Base-by-base conservation (phyloP, 2,797 vertebrate genomes). In the Manis crassicaudata region DNA sequence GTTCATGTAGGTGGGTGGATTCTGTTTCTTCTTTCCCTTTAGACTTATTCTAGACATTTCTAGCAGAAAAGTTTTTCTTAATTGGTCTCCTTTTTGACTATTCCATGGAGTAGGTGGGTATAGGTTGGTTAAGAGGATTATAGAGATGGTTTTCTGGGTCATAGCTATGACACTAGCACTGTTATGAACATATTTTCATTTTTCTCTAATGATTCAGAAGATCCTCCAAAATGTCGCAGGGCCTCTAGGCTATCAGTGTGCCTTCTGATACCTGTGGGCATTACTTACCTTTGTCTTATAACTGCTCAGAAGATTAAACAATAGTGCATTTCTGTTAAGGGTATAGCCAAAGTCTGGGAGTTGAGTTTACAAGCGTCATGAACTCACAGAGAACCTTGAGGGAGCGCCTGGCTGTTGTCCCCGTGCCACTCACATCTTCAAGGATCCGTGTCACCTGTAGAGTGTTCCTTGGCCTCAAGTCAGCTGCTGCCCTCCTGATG, bases 191-290 rank as follows among this genome's bases (percentile, higher is more conserved):
- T 70, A 10, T 40, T 85, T 56, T 70, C 76, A 46, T 83, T 68
- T 85, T 54, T 87, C 89, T 81, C 23, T 72, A 77, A 88, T 32
- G 35, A 13, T 43, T 52, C 46, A 82, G 81, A 85, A 60, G 35
- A 6, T 23, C 25, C 54, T 70, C 82, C 21, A 32, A 27, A 91
- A 52, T 54, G 37, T 37, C 5, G 9, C n/a, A 54, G 7, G 16
- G 37, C 58, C 84, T 73, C 27, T 11, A 2, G 60, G 40, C 16
- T 11, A 11, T 92, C 20, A 3, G 4, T 27, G 2, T 27, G 4
- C 79, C 67, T 70, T 62, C 35, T 54, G 27, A 73, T 52, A 6
- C 63, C 46, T 27, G 0, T 32, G 32, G 29, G 3, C 21, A 37
- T 60, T 16, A 68, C 17, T 37, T 81, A 25, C 4, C 63, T 85